Evolutionary conservation across 2,113 vertebrate genomes (phyloP), one percentile per base, ranked within the genome.

Genomic region (Channa maculata): DNA sequence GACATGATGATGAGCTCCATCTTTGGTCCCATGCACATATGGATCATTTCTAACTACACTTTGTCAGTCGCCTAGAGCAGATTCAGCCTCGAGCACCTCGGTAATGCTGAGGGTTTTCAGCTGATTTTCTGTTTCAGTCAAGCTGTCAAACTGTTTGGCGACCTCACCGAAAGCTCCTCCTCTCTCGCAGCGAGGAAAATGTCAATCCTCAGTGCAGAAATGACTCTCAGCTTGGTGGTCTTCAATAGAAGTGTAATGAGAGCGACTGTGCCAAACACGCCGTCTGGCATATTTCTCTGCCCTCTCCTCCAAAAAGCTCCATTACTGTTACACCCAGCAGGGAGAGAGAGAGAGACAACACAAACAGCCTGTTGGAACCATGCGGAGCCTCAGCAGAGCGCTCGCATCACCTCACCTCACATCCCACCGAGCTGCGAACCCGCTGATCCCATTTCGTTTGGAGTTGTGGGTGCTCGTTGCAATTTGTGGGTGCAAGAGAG

Each of bases 71-170:
- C 24, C 24, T 24, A 1, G 24, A 24, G 24, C 24, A 24, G 24
- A 24, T 24, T 24, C 24, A 1, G 24, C 24, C 24, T 24, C 24
- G 62, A 64, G 14, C 53, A 12, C 4, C 49, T n/a, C 45, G 36
- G 39, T n/a, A 4, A 46, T 10, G 52, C 24, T 24, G 24, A 24
- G 24, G 5, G 15, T 14, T 64, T 65, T 34, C 24, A n/a, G 24
- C 24, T 24, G 63, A 73, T 68, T 57, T 37, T 41, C 61, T 67
- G 62, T 75, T 51, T 59, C 34, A 4, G 48, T 82, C 77, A 62
- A 74, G 68, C 81, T 82, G 78, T 77, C 83, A 71, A 62, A 68
- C 46, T 54, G 67, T 58, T 64, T 74, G 44, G 59, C 57, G 6
- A n/a, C 71, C 38, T 63, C 65, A 39, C 75, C 67, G 34, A 73